Evolutionary conservation across 1,140 invertebrate species (phyloP).

Genomic region (Drosophila mayri): DNA sequence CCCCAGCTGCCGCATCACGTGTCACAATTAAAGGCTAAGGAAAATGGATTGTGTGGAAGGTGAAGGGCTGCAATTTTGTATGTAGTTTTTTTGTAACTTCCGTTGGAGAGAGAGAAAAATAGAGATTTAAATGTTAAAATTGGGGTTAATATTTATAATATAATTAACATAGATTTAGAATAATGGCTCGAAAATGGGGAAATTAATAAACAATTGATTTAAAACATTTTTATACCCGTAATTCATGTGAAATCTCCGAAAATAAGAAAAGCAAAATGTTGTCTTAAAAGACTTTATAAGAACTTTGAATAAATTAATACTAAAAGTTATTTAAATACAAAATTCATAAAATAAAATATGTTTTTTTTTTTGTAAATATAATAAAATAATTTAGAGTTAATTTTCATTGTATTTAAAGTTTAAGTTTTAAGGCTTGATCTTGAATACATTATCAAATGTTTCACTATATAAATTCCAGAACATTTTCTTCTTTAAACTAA

Average conservation of each 20-base stretch:
- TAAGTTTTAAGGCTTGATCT: background rate
- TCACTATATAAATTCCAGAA: no score
- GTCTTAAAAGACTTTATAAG: background rate
- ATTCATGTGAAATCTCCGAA: background rate
- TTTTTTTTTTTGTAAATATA: no score
- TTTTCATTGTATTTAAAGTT: background rate
- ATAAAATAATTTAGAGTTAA: background rate
- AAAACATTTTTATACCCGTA: background rate
- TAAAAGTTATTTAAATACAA: background rate
- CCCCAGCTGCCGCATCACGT: slow-evolving; percentile 40
- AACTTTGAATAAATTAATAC: background rate
- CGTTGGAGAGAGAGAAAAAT: slow-evolving; percentile 25
- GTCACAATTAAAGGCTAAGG: slow-evolving; percentile 54
- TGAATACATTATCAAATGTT: no score
- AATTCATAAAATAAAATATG: background rate
- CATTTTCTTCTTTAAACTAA: background rate
- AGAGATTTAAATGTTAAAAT: background rate
- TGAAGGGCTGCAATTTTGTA: slow-evolving; percentile 68
- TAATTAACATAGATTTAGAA: background rate
- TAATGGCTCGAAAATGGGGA: rapidly evolving
- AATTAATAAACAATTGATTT: no score
- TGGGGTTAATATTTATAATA: background rate
- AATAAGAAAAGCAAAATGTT: background rate
- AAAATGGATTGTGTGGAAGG: slow-evolving; percentile 57
- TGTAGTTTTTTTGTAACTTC: slow-evolving; percentile 59